Conservation (phyloP, 1,140 invertebrate species). For the Lepidurus couesii region DNA sequence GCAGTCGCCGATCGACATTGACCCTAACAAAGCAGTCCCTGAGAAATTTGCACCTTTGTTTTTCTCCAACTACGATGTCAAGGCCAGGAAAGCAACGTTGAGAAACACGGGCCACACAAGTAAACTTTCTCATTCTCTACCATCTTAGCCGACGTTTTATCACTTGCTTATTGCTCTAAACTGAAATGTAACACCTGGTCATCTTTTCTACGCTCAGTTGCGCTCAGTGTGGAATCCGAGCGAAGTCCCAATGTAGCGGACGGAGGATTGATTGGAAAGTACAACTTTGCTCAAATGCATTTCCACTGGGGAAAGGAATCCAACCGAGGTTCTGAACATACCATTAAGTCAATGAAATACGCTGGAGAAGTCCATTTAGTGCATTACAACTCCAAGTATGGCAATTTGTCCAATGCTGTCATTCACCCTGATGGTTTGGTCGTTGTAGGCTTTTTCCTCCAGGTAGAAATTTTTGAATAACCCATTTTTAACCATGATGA, state of each 20-base stretch:
- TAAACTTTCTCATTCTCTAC: slow-evolving; percentile 33
- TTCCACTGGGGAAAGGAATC: slow-evolving; percentile 52
- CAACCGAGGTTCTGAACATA: slow-evolving; percentile 52
- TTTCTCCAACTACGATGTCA: slow-evolving; percentile 40
- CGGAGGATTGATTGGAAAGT: slow-evolving; percentile 45
- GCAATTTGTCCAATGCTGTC: slow-evolving; percentile 51
- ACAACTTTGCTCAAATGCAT: slow-evolving; percentile 49
- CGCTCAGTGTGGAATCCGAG: slow-evolving; percentile 36
- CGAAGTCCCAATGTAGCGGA: slow-evolving; percentile 39
- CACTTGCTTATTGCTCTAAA: neutral
- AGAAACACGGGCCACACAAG: slow-evolving; percentile 45
- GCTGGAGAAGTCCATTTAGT: slow-evolving; percentile 59
- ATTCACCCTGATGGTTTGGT: slow-evolving; percentile 56
- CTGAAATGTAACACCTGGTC: neutral
- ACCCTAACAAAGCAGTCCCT: neutral
- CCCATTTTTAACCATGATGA: slow-evolving; percentile 38
- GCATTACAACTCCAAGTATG: slow-evolving; percentile 56
- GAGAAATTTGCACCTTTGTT: slow-evolving; percentile 36
- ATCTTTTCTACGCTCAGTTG: slow-evolving; percentile 33
- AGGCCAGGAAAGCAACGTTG: slow-evolving; percentile 37
- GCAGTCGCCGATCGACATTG: slow-evolving; percentile 42
- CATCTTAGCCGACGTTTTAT: neutral
- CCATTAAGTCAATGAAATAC: slow-evolving; percentile 46
- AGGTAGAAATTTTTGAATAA: slow-evolving; percentile 47
- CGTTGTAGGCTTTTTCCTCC: slow-evolving; percentile 62